A percentile compares a stretch with the other conserved stretches of the same genome.
These are phyloP conservation scores for Bombyx mandarina DNA, from an alignment of 1,140 invertebrate species.

Conservation along the genomic window DNA sequence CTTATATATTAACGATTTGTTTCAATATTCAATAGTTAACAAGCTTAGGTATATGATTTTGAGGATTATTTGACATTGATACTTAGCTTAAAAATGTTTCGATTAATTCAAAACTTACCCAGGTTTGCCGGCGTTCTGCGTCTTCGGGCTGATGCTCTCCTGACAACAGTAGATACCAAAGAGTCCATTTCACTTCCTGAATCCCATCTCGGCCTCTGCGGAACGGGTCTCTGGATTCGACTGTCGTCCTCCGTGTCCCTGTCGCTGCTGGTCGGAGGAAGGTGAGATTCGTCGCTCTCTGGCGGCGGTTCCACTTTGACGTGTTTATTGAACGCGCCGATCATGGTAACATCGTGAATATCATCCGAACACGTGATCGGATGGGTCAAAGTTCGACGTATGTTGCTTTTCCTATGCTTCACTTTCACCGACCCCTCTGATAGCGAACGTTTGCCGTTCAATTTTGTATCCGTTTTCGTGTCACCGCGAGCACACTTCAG, in stretches of 20 bases:
- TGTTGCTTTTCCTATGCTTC: constrained; percentile 64
- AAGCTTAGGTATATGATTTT: too few species aligned
- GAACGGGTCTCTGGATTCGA: constrained; percentile 30
- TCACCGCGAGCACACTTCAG: constrained; percentile 53
- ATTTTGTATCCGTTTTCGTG: constrained; percentile 40
- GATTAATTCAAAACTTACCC: constrained; percentile 32
- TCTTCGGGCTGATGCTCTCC: constrained; percentile 56
- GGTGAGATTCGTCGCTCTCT: constrained; percentile 60
- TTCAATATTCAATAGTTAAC: too few species aligned
- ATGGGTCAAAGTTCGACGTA: constrained; percentile 64
- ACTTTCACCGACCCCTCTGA: constrained; percentile 67
- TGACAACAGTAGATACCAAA: constrained; percentile 55
- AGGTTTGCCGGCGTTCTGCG: constrained; percentile 56
- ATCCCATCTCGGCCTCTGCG: constrained; percentile 50
- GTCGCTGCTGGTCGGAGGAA: constrained; percentile 59
- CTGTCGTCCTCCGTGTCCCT: constrained; percentile 61
- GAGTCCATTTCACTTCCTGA: constrained; percentile 68
- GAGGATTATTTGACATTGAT: too few species aligned
- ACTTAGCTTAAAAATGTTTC: too few species aligned
- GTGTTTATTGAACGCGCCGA: constrained; percentile 38
- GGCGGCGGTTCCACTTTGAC: constrained; percentile 40
- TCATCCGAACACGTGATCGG: constrained; percentile 53
- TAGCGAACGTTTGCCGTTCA: constrained; percentile 54
- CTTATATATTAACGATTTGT: too few species aligned
- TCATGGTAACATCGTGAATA: constrained; percentile 42